A percentile compares a stretch with the other conserved stretches of the same genome.
Conservation (phyloP, 2,113 vertebrate genomes). For the Bubalus kerabau region DNA sequence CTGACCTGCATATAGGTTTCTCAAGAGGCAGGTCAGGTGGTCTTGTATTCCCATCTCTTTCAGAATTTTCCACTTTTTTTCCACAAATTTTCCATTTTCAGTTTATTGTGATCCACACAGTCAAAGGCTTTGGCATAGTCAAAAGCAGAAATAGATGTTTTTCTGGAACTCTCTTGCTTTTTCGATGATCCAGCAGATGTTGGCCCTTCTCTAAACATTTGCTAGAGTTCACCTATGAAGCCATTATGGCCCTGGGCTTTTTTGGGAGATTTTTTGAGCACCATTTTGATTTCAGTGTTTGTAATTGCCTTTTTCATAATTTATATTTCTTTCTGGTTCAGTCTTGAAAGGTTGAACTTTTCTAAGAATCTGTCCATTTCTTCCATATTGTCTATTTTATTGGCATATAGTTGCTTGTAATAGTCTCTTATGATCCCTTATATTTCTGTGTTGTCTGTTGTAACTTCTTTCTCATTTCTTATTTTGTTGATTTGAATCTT, state of each 20-base stretch:
- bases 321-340: not conserved
- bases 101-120: too few relatives aligned
- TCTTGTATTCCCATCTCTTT: too few relatives aligned
- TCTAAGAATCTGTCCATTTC: not conserved
- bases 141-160: too few relatives aligned
- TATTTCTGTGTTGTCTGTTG: not conserved
- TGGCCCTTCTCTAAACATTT: not conserved
- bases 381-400: not conserved
- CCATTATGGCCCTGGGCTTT: not conserved
- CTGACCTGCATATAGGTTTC: too few relatives aligned
- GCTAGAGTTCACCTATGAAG: not conserved
- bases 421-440: not conserved
- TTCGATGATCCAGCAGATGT: too few relatives aligned
- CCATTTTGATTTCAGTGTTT: not conserved
- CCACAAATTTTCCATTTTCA: too few relatives aligned
- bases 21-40: too few relatives aligned
- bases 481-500: not conserved
- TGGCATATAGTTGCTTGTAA: not conserved
- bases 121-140: too few relatives aligned
- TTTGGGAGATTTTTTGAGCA: not conserved
- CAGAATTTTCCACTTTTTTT: too few relatives aligned
- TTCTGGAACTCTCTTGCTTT: too few relatives aligned
- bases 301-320: not conserved
- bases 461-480: not conserved
- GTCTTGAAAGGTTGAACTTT: not conserved